A percentile compares a stretch with the other conserved stretches of the same genome.
Evolutionary conservation across 2,888 invertebrate genomes (phyloP).

Genomic region (Carpatolechia fugitivella): DNA sequence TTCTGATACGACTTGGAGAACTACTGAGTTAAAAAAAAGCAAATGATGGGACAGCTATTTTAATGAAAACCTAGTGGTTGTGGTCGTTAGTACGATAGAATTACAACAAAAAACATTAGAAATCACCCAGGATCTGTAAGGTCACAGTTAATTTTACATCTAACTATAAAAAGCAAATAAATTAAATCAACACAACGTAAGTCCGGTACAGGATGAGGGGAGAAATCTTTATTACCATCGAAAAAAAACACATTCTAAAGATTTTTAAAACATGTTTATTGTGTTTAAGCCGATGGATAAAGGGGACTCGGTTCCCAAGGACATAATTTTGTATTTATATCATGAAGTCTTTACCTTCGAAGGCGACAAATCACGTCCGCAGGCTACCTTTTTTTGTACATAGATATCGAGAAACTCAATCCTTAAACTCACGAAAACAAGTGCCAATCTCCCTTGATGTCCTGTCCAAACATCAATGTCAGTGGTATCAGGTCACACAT

Average conservation of each 20-base stretch:
- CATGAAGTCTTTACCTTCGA: constrained; percentile 35
- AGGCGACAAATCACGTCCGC: constrained; percentile 53
- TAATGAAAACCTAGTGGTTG: no score
- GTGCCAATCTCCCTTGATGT: constrained; percentile 17
- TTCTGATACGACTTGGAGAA: no score
- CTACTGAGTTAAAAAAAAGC: no score
- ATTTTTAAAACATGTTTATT: constrained; percentile 52
- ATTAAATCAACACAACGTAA: constrained; percentile 28
- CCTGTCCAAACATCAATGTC: constrained; percentile 32
- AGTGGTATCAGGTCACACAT: constrained; percentile 35
- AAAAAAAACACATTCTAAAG: constrained; percentile 47
- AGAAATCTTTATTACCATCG: constrained; percentile 39
- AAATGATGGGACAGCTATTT: no score
- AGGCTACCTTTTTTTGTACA: constrained; percentile 21
- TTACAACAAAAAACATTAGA: not conserved
- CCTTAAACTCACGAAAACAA: constrained; percentile 19
- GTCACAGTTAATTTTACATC: constrained; percentile 28
- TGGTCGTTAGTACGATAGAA: no score
- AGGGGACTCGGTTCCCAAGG: constrained; percentile 61
- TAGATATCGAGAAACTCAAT: constrained; percentile 15
- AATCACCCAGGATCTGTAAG: constrained; percentile 20
- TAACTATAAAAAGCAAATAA: constrained; percentile 30
- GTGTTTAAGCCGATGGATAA: constrained; percentile 36
- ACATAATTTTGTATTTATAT: constrained; percentile 56
- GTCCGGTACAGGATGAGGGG: constrained; percentile 22